Evolutionary conservation across 2,797 vertebrate genomes (phyloP), one percentile per base, ranked within the genome.

Genomic region (Hippoglossus hippoglossus): DNA sequence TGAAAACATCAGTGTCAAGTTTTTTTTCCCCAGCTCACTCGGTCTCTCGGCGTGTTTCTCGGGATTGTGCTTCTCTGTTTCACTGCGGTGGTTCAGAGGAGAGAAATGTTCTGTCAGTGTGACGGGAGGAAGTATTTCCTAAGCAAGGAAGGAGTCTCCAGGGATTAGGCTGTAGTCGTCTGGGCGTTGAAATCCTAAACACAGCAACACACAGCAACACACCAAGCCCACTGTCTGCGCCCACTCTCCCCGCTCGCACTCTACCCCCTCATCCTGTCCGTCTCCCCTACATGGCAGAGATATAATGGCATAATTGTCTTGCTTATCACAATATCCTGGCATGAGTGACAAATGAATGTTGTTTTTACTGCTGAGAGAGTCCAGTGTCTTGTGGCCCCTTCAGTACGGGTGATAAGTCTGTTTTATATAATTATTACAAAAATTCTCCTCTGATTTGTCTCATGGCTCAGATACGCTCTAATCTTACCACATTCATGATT

Each of bases 231-330:
- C 81, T 88, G 84, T 89, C 70, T 82, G 63, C 73, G 44, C 61
- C 67, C 62, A 41, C 78, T 59, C 60, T 39, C 31, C 49, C 60
- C 62, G 53, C 62, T 22, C 31, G 10, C 51, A 7, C 25, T 26
- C 51, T 7, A 5, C 58, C 57, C 59, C 68, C 63, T 63, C 71
- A 67, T 86, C 77, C 73, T 83, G 79, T 77, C 85, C 77, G 53
- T 39, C 9, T 25, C 63, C 58, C 36, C 71, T 60, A 73, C 80
- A 67, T 77, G 2, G 79, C 79, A 81, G 64, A 84, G 68, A 83
- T 81, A 75, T 88, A 91, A 90, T 86, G 70, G 79, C 61, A 85
- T 91, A 89, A 91, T 90, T 81, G 80, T 66, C 41, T 64, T 62
- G 63, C 85, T 91, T 88, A 89, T 88, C 86, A 80, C 73, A 71